A percentile compares a stretch with the other conserved stretches of the same genome.
Conservation (phyloP, 2,797 vertebrate species). For the Coendou prehensilis region DNA sequence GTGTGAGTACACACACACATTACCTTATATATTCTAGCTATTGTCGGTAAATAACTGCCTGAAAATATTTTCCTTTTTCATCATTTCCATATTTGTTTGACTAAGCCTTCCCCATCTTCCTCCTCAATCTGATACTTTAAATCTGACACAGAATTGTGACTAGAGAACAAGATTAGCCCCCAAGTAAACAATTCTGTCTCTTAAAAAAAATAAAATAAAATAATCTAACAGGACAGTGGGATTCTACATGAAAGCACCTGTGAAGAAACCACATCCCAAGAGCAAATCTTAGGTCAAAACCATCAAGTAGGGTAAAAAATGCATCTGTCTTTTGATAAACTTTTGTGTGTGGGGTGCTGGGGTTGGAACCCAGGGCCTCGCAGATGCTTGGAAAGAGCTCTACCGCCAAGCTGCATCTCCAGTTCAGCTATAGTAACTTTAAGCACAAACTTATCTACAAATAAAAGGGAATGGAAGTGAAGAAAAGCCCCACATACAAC, state of each 20-base stretch:
- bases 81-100: slow-evolving; percentile 2
- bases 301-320: neutral
- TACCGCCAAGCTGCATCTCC: too few relatives aligned
- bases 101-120: neutral
- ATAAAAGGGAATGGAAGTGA: neutral
- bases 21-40: neutral
- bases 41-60: neutral
- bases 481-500: neutral
- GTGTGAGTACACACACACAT: neutral
- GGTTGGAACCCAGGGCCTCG: neutral
- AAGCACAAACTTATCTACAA: neutral
- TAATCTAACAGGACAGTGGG: neutral
- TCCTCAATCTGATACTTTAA: neutral
- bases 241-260: neutral
- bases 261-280: neutral
- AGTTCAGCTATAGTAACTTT: neutral
- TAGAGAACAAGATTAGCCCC: neutral
- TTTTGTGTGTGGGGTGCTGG: neutral
- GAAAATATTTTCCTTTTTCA: slow-evolving; percentile 28
- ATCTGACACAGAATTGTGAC: neutral
- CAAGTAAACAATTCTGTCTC: neutral
- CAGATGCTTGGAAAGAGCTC: neutral
- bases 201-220: neutral
- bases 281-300: slow-evolving; percentile 9
- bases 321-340: neutral